Evolutionary conservation across 2,113 vertebrate species (phyloP).

Genomic region (Todiramphus chloris): DNA sequence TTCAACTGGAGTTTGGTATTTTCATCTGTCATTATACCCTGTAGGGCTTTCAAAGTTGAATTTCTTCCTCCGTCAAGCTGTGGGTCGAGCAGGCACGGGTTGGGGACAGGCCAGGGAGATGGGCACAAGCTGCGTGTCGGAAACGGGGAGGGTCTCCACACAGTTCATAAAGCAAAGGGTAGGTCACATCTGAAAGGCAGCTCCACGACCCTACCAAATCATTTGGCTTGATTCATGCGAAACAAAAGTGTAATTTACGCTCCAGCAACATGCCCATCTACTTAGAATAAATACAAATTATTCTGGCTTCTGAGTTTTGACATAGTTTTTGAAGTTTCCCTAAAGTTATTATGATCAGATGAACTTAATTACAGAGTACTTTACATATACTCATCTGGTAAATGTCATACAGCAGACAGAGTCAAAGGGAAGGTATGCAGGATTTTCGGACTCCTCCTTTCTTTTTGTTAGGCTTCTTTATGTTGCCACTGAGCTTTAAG

Average conservation of each 20-base stretch:
- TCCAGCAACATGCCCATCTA: not conserved
- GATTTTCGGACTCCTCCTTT: not conserved
- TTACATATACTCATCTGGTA: constrained; percentile 42
- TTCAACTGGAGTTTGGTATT: not conserved
- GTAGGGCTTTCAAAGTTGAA: not conserved
- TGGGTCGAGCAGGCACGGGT: not conserved
- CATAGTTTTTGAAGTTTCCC: constrained; percentile 52
- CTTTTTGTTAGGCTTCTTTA: not conserved
- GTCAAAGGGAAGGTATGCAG: constrained; percentile 36
- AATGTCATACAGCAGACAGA: constrained; percentile 42
- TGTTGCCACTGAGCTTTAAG: not conserved
- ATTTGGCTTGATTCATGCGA: not conserved
- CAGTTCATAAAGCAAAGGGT: not conserved
- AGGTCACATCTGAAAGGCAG: not conserved
- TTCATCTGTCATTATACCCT: not conserved
- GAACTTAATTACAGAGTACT: constrained; percentile 52
- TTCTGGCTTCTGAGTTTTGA: constrained; percentile 55
- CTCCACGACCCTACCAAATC: not conserved
- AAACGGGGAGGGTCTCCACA: not conserved
- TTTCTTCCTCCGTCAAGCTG: not conserved
- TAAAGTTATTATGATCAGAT: constrained; percentile 50
- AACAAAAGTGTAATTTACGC: not conserved
- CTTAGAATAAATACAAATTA: constrained; percentile 57
- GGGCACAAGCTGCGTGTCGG: rapidly evolving
- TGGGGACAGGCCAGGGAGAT: not conserved